Evolutionary conservation across 2,888 invertebrate genomes (phyloP).

Genomic region (Drosophila phalerata): DNA sequence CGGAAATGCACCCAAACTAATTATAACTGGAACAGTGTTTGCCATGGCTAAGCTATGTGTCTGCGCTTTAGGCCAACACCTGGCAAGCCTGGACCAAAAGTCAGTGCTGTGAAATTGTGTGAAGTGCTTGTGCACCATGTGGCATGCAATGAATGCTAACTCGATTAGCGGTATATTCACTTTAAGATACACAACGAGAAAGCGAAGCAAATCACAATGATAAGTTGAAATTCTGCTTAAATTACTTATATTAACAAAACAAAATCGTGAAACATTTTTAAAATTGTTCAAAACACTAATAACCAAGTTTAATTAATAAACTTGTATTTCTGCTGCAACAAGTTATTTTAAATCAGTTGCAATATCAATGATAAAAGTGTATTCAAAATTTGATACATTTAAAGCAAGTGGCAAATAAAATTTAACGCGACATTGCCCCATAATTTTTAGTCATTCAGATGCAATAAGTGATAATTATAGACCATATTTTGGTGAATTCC

Average conservation of each 20-base stretch:
- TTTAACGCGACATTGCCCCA: too few species aligned
- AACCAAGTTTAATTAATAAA: too few species aligned
- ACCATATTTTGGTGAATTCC: too few species aligned
- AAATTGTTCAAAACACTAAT: too few species aligned
- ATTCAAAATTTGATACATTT: too few species aligned
- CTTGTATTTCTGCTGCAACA: too few species aligned
- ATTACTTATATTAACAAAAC: not conserved
- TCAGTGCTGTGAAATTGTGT: constrained; percentile 27
- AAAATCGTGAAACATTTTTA: not conserved
- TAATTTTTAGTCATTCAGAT: too few species aligned
- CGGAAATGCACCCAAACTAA: constrained; percentile 57
- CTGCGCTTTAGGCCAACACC: constrained; percentile 37
- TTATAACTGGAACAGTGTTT: constrained; percentile 32
- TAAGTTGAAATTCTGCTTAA: not conserved
- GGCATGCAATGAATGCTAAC: constrained; percentile 15
- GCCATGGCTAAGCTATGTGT: constrained; percentile 22
- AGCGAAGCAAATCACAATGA: not conserved
- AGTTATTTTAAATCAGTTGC: too few species aligned
- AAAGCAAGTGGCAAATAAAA: too few species aligned
- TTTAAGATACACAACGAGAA: not conserved
- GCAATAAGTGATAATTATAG: too few species aligned
- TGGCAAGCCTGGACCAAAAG: constrained; percentile 17
- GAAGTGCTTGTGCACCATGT: constrained; percentile 24
- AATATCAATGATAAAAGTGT: too few species aligned
- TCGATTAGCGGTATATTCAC: constrained; percentile 17